A percentile compares a stretch with the other conserved stretches of the same genome.
phyloP scores from a whole-genome alignment of 2,888 invertebrate genomes.

The Sepiola atlantica region DNA sequence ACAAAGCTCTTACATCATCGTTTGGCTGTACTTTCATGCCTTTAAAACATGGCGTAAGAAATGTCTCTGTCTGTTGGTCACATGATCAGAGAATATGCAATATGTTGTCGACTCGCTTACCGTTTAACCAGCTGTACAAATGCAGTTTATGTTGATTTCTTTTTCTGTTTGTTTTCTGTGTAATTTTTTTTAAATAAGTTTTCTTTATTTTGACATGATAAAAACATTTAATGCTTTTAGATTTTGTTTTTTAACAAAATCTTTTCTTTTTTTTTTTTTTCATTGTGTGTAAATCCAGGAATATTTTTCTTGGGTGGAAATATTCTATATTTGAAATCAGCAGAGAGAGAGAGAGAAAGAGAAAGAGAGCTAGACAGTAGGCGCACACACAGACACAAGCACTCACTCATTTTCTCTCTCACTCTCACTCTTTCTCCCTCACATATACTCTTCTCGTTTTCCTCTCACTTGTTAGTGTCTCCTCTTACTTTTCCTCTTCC shows the following conservation, averaged over 20 bases:
- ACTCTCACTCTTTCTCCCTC: background rate
- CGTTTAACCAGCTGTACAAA: constrained; percentile 41
- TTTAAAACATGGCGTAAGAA: constrained; percentile 4
- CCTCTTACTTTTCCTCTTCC: background rate
- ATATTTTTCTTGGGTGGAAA: constrained; percentile 37
- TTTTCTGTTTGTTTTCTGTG: background rate
- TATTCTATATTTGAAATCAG: constrained; percentile 41
- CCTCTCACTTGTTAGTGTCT: background rate
- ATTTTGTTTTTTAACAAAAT: background rate
- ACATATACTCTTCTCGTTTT: background rate
- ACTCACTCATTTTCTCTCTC: background rate
- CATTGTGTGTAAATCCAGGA: constrained; percentile 36
- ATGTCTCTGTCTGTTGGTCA: constrained; percentile 14
- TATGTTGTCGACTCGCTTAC: constrained; percentile 39
- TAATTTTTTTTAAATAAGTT: background rate
- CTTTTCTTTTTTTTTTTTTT: background rate
- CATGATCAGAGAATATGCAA: constrained; percentile 1
- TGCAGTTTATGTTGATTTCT: background rate
- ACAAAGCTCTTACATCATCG: constrained; percentile 21
- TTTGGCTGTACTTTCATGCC: background rate
- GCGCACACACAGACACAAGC: constrained; percentile 45
- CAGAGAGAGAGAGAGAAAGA: background rate
- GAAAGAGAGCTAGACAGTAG: background rate
- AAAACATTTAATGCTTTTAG: background rate
- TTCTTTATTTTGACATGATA: background rate